A percentile compares a stretch with the other conserved stretches of the same genome.
Conservation (phyloP, 2,113 vertebrate species). For the Xenopus laevis region DNA sequence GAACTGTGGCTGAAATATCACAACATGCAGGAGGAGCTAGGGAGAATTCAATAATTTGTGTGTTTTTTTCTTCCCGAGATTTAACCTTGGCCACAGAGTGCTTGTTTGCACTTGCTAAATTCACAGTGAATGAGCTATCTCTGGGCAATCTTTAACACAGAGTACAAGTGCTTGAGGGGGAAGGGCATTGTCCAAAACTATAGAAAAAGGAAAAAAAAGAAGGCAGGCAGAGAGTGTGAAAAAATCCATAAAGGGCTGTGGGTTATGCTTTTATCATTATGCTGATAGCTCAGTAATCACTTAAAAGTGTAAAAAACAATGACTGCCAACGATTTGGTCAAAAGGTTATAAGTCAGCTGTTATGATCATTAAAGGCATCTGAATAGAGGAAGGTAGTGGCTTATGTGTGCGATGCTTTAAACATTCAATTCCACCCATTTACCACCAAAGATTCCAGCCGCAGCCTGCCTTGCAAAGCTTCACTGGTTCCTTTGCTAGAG, state of each 20-base stretch:
- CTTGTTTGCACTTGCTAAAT: slow-evolving; percentile 57
- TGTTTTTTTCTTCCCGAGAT: slow-evolving; percentile 41
- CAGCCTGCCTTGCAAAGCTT: too few species aligned
- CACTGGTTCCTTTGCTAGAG: neutral
- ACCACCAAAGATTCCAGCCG: neutral
- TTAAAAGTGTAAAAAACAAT: neutral
- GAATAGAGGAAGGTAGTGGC: neutral
- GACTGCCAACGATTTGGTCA: neutral
- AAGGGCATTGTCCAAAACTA: slow-evolving; percentile 48
- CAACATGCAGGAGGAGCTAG: neutral
- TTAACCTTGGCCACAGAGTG: slow-evolving; percentile 51
- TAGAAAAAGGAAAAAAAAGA: slow-evolving; percentile 22
- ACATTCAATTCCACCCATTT: neutral
- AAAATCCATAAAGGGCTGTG: slow-evolving; percentile 41
- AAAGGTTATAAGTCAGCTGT: neutral
- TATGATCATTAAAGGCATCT: neutral
- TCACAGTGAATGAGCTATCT: slow-evolving; percentile 53
- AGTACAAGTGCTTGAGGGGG: slow-evolving; percentile 44
- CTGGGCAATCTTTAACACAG: slow-evolving; percentile 51
- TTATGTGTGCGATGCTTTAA: too few species aligned
- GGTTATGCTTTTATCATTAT: slow-evolving; percentile 32
- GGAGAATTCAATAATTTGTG: neutral
- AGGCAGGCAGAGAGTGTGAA: slow-evolving; percentile 46
- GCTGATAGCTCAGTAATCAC: neutral
- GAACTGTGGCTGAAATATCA: neutral